Base-by-base conservation (phyloP, 2,888 invertebrate species). In the Oithona nana region DNA sequence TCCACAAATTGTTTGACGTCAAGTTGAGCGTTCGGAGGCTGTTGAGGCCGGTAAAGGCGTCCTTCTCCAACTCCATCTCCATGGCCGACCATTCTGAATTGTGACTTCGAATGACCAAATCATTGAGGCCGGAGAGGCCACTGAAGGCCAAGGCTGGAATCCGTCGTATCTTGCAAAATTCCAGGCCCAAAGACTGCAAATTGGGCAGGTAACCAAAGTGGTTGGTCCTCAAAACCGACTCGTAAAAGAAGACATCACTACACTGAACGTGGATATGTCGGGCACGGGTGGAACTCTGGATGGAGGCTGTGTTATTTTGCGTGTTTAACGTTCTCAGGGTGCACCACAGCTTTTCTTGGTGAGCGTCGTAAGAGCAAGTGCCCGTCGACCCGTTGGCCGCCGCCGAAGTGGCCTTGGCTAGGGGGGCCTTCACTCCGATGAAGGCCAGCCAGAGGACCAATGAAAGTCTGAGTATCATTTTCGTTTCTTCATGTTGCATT, bases 51-150 rank as follows among this genome's bases (percentile, higher is more conserved):
- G 82, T 79, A 70, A 90, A 81, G 66, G 83, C 82, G 69, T 83
- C 83, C 51, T 81, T 76, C 69, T 83, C 81, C 65, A 86, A 77
- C 68, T 85, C 84, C 75, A 86, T 77, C 28, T 83, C 82, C 81
- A 84, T 82, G 24, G 83, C 81, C 16, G 84, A 83, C 84, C 85
- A 85, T 70, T 85, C 84, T 29, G 83, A 82, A 71, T 85, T 86
- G 71, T 82, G 83, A 22, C 85, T 85, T 57, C 83, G 78, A 67
- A 88, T 74, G 30, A 81, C 79, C 60, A 88, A 74, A 66, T 78
- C 78, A 59, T 80, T 76, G 28, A 88, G 74, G 68, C 82, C 81
- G 68, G 79, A 79, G 39, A 86, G 75, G 57, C 81, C 79, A 28
- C 80, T 76, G 68, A 88, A 76, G 58, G 82, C 82, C 50, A 81